Base-by-base conservation (phyloP, 2,113 vertebrate species). In the Nansenia antarctica region DNA sequence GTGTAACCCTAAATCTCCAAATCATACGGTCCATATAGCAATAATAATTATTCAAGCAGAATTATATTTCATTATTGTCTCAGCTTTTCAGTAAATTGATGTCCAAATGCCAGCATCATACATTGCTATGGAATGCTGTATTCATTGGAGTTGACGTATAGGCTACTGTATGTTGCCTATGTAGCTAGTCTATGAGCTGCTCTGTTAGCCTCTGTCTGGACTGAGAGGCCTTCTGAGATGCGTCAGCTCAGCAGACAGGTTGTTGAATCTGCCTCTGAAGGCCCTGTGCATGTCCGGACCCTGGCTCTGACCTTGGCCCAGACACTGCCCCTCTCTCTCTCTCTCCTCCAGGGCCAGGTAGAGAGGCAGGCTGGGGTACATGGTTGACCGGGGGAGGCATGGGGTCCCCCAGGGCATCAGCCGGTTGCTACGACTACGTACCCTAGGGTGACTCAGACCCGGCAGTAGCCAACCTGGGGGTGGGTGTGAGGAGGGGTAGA, bases 341-440 rank as follows among this genome's bases (percentile, higher is more conserved):
- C 61, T 30, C 27, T 57, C 54, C 29, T 34, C 76, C 9, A 78
- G 65, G 11, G 72, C 72, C 20, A 83, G 30, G 37, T 74, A 80
- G 2, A 77, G 67, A n/a, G 82, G 85, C 57, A 79, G 66, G 24
- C 76, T 55, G 6, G 73, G 67, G 49, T 83, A 82, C 31, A 83
- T 29, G 3, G 69, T 52, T n/a, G 77, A 32, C 0, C 72, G 67
- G n/a, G 55, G 22, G 61, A 81, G 22, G 65, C 67, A 74, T 0
- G 76, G 32, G 5, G 82, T 73, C n/a, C 72, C 34, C 84, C 87
- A 90, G 1, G 86, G 85, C n/a, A 85, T 52, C 62, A 85, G 65
- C 0, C 82, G 65, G 27, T 66, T 76, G 34, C 52, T 75, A 35
- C 55, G 59, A 31, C 52, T 75, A 35, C 55, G 59, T 47, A 73